These are phyloP conservation scores for Cuniculus paca DNA, from an alignment of 2,797 vertebrate genomes.

Conservation along the genomic window DNA sequence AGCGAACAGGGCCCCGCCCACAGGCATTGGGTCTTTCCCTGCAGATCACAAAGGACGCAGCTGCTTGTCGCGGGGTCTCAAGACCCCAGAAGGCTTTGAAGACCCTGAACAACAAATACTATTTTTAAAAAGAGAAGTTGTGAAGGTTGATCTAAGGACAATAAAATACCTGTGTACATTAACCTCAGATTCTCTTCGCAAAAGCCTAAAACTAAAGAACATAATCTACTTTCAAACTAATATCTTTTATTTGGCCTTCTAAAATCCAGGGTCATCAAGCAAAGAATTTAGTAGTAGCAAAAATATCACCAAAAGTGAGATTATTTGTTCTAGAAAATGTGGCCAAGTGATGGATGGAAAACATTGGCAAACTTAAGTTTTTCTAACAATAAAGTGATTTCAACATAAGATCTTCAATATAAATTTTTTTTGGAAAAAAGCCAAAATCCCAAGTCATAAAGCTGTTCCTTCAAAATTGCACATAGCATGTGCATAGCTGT, in stretches of 20 bases:
- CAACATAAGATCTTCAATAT: not conserved
- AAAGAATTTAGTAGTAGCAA: slow-evolving; percentile 19
- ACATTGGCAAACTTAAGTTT: not conserved
- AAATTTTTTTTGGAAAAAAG: not conserved
- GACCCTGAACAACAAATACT: not conserved
- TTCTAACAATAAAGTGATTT: not conserved
- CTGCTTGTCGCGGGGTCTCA: not conserved
- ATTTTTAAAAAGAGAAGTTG: not conserved
- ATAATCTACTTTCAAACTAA: not conserved
- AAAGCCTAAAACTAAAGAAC: slow-evolving; percentile 44
- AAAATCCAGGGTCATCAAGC: not conserved
- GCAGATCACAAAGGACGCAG: not conserved
- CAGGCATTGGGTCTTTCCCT: not conserved
- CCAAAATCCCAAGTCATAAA: not conserved
- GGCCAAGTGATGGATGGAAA: not conserved
- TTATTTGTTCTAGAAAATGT: not conserved
- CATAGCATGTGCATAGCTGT: slow-evolving; percentile 14
- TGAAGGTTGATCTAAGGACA: not conserved
- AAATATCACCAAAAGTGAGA: not conserved
- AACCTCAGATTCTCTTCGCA: not conserved
- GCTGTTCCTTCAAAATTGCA: slow-evolving; percentile 30
- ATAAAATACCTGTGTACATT: not conserved
- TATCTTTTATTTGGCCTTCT: not conserved
- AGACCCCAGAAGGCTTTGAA: not conserved
- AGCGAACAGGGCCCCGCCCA: not conserved